Conservation (phyloP, 2,797 vertebrate species). For the Pantherophis alleghaniensis region DNA sequence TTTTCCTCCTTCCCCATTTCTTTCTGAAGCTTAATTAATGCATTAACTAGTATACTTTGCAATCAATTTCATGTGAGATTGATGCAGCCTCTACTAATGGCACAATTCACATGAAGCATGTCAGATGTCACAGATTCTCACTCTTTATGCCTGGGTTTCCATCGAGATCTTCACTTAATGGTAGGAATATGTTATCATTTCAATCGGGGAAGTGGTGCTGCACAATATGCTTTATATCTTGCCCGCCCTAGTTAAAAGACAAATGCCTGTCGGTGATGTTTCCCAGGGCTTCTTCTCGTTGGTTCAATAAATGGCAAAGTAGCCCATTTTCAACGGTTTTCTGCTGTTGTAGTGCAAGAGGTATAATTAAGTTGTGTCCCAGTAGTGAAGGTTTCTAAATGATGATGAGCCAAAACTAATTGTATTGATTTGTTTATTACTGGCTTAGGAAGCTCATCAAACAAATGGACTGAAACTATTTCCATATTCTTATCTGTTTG, state of each 20-base stretch:
- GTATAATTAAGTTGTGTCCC: constrained; percentile 74
- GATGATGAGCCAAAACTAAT: constrained; percentile 80
- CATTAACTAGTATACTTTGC: constrained; percentile 58
- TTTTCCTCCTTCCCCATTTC: constrained; percentile 48
- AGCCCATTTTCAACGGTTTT: constrained; percentile 62
- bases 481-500: constrained; percentile 79
- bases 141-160: constrained; percentile 63
- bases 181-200: constrained; percentile 63
- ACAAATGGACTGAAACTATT: constrained; percentile 79
- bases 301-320: constrained; percentile 58
- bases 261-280: constrained; percentile 55
- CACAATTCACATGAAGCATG: constrained; percentile 54
- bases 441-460: constrained; percentile 79
- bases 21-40: constrained; percentile 60
- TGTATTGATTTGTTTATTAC: constrained; percentile 82
- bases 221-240: constrained; percentile 68
- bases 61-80: constrained; percentile 62
- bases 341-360: constrained; percentile 62
- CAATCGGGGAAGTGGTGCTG: constrained; percentile 63
- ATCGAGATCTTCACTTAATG: constrained; percentile 58
- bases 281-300: constrained; percentile 57
- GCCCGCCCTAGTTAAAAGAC: constrained; percentile 62
- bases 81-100: constrained; percentile 59
- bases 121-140: constrained; percentile 52
- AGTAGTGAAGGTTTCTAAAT: constrained; percentile 73